A percentile compares a stretch with the other conserved stretches of the same genome.
Conservation (phyloP, 2,797 vertebrate species). For the Crotalus adamanteus region DNA sequence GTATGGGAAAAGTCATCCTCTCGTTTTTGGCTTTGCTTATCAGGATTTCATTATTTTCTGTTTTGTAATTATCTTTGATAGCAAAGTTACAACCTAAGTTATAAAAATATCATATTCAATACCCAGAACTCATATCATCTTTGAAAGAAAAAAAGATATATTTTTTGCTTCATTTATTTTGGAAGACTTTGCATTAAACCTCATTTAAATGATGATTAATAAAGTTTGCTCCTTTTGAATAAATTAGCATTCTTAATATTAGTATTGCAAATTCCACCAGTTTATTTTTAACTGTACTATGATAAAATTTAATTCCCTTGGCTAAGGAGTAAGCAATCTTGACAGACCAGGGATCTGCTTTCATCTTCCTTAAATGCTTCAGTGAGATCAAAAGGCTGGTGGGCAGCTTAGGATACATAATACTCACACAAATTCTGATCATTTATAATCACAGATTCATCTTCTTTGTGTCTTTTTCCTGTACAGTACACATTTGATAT, state of each 20-base stretch:
- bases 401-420: too few relatives aligned
- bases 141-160: neutral
- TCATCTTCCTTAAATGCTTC: too few relatives aligned
- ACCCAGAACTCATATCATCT: slow-evolving; percentile 20
- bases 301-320: slow-evolving; percentile 5
- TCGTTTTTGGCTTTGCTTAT: neutral
- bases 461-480: too few relatives aligned
- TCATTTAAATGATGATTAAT: neutral
- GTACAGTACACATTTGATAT: too few relatives aligned
- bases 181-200: slow-evolving; percentile 11
- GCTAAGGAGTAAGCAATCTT: neutral
- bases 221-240: neutral
- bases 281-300: neutral
- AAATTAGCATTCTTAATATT: slow-evolving; percentile 13
- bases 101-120: neutral
- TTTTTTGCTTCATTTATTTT: neutral
- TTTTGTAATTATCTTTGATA: too few relatives aligned
- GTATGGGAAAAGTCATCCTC: neutral
- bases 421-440: too few relatives aligned
- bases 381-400: too few relatives aligned
- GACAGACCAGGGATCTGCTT: too few relatives aligned
- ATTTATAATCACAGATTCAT: too few relatives aligned
- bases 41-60: neutral
- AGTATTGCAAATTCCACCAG: neutral
- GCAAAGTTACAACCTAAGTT: too few relatives aligned